These are phyloP conservation scores for Clarias laeviceps DNA, from an alignment of 2,797 vertebrate species.

Conservation along the genomic window DNA sequence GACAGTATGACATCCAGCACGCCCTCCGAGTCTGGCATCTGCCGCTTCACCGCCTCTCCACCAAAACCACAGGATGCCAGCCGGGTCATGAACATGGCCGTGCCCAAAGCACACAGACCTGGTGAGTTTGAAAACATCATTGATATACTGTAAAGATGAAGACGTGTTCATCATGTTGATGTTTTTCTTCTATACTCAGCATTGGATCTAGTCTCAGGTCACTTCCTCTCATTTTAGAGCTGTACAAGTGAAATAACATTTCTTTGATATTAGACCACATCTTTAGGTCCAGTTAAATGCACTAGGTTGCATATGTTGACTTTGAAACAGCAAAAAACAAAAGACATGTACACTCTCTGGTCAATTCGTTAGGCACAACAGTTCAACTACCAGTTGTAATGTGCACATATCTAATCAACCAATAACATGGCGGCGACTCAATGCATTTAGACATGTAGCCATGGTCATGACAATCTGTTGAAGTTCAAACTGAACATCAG, in stretches of 20 bases:
- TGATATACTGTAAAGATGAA: not conserved
- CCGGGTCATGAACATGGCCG: conserved; percentile 94
- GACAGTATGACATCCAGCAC: conserved; percentile 99
- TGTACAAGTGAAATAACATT: not conserved
- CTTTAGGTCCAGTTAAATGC: not conserved
- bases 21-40: conserved; percentile 97
- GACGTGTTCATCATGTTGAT: not conserved
- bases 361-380: no score
- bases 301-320: not conserved
- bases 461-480: no score
- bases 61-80: conserved; percentile 98
- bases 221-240: not conserved
- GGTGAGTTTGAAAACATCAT: conserved; percentile 75
- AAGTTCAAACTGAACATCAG: no score
- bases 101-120: conserved; percentile 96
- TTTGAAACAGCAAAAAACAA: not conserved
- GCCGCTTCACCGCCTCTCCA: conserved; percentile 96
- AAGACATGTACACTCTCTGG: not conserved
- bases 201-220: not conserved
- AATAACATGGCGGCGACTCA: no score
- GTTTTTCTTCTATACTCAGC: not conserved
- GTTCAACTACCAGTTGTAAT: no score
- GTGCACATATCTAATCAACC: no score
- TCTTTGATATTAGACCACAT: not conserved
- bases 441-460: no score